These are phyloP conservation scores for Drosophila aff. DNA, from an alignment of 1,140 invertebrate genomes.

Conservation along the genomic window DNA sequence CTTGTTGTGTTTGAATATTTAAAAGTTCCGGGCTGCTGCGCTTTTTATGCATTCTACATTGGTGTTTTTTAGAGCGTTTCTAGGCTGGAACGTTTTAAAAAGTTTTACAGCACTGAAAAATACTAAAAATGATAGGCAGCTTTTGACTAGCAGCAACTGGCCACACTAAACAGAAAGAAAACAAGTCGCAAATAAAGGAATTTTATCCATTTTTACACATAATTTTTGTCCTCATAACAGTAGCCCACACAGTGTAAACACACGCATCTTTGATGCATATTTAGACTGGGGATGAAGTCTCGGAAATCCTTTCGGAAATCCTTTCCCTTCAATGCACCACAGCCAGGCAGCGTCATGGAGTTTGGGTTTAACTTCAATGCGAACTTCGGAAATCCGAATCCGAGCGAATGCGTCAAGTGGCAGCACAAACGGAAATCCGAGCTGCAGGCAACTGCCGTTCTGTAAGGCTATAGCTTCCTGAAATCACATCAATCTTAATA, in stretches of 20 bases:
- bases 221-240: neutral
- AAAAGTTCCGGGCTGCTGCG: conserved; percentile 26
- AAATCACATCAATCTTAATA: neutral
- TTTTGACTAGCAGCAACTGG: neutral
- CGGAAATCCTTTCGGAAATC: conserved; percentile 33
- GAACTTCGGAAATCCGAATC: conserved; percentile 31
- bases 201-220: conserved; percentile 7
- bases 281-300: conserved; percentile 29
- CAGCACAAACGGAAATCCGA: conserved; percentile 71
- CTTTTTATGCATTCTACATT: conserved; percentile 49
- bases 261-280: conserved; percentile 6
- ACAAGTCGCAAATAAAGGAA: conserved; percentile 41
- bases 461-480: conserved; percentile 41
- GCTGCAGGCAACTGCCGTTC: conserved; percentile 48
- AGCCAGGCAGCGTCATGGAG: conserved; percentile 72
- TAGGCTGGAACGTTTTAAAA: neutral
- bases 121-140: neutral
- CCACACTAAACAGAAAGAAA: conserved; percentile 16
- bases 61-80: conserved; percentile 60
- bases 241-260: neutral
- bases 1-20: conserved; percentile 56
- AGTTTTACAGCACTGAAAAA: conserved; percentile 5
- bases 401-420: conserved; percentile 54
- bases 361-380: conserved; percentile 58
- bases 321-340: conserved; percentile 69